Percentiles rank a stretch among this genome's conserved stretches.
phyloP scores from a whole-genome alignment of 2,888 invertebrate species.

The Stenolophus ochropezus region DNA sequence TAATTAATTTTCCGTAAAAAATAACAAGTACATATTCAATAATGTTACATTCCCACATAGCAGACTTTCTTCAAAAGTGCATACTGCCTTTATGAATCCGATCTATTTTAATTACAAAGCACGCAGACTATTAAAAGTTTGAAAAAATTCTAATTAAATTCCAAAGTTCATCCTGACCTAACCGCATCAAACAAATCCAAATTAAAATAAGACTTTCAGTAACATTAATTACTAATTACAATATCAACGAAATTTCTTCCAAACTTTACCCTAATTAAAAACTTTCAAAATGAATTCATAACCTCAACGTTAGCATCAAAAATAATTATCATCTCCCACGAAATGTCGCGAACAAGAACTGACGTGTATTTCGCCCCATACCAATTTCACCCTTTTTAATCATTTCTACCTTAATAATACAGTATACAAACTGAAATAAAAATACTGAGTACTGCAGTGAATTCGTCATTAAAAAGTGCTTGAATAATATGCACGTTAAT shows the following conservation, averaged over 20 bases:
- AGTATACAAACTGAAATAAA: too few relatives aligned
- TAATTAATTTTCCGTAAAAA: too few relatives aligned
- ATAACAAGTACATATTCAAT: too few relatives aligned
- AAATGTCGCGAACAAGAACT: not conserved
- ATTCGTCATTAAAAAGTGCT: too few relatives aligned
- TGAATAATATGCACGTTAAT: too few relatives aligned
- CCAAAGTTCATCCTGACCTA: not conserved
- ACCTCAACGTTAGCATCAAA: conserved; percentile 25
- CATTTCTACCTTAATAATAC: too few relatives aligned
- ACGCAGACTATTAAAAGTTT: conserved; percentile 9
- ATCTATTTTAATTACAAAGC: conserved; percentile 8
- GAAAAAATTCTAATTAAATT: not conserved
- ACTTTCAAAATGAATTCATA: conserved; percentile 22
- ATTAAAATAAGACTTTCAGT: conserved; percentile 10
- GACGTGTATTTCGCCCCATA: not conserved
- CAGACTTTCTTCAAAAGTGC: too few relatives aligned
- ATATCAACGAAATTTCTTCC: conserved; percentile 14
- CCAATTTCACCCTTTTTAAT: not conserved
- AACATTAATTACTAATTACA: conserved; percentile 21
- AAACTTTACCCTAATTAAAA: conserved; percentile 22
- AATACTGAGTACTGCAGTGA: too few relatives aligned
- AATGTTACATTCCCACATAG: too few relatives aligned
- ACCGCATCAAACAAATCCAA: conserved; percentile 26
- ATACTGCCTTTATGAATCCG: not conserved
- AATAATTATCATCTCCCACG: conserved; percentile 14